Evolutionary conservation across 2,888 invertebrate genomes (phyloP).

Genomic region (Prenolepis imparis): DNA sequence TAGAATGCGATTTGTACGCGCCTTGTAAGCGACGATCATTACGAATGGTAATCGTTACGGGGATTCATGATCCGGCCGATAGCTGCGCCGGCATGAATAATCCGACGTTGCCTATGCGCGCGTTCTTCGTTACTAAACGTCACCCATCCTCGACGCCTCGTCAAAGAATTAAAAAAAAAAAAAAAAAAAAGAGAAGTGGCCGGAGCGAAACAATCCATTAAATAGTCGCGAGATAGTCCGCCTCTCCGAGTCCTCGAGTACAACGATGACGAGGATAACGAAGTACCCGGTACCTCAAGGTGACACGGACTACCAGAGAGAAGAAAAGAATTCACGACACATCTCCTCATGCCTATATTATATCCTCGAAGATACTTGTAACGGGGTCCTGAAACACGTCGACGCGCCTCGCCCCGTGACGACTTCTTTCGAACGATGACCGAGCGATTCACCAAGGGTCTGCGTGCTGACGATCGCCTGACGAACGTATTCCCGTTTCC

Average conservation of each 20-base stretch:
- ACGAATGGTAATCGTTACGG: slow-evolving; percentile 66
- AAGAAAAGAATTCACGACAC: slow-evolving; percentile 38
- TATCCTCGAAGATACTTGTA: slow-evolving; percentile 66
- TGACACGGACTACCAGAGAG: slow-evolving; percentile 55
- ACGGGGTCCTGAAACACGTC: slow-evolving; percentile 63
- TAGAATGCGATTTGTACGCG: slow-evolving; percentile 63
- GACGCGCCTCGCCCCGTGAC: slow-evolving; percentile 69
- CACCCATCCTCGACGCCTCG: slow-evolving; percentile 20
- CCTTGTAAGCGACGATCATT: slow-evolving; percentile 64
- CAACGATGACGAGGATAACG: slow-evolving; percentile 50
- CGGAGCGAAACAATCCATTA: slow-evolving; percentile 45
- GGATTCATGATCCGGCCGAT: slow-evolving; percentile 59
- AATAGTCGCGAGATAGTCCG: slow-evolving; percentile 47
- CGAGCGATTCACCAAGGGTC: slow-evolving; percentile 72
- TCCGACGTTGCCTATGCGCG: slow-evolving; percentile 42
- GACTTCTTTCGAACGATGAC: slow-evolving; percentile 80
- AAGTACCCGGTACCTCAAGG: slow-evolving; percentile 40
- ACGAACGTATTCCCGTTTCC: slow-evolving; percentile 59
- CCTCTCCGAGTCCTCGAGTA: slow-evolving; percentile 28
- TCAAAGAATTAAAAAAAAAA: slow-evolving; percentile 3
- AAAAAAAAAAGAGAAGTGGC: slow-evolving; percentile 35
- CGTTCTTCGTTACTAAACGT: slow-evolving; percentile 46
- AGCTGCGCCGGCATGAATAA: slow-evolving; percentile 55
- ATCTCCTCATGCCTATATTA: slow-evolving; percentile 56
- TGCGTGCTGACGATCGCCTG: slow-evolving; percentile 62